phyloP scores from a whole-genome alignment of 2,888 invertebrate genomes.

The Andrena haemorrhoa region DNA sequence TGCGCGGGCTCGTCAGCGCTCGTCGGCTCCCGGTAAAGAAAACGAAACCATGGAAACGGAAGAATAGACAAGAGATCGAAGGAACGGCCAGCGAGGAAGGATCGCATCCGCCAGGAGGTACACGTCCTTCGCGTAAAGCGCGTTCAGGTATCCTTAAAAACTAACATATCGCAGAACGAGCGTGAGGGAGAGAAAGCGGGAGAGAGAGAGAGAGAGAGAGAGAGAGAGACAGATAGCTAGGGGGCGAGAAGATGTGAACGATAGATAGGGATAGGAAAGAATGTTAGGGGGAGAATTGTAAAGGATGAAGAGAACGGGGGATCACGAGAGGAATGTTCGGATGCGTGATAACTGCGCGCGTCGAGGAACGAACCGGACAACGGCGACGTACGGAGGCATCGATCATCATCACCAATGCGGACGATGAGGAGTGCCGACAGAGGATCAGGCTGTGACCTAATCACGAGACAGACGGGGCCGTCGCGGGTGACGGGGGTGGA shows the following conservation, averaged over 20 bases:
- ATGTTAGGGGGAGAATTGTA: constrained; percentile 30
- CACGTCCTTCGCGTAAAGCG: constrained; percentile 77
- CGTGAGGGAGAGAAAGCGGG: constrained; percentile 62
- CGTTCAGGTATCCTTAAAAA: constrained; percentile 82
- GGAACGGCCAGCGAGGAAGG: constrained; percentile 77
- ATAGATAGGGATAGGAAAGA: constrained; percentile 41
- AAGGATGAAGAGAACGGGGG: constrained; percentile 50
- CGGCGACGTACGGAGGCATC: constrained; percentile 52
- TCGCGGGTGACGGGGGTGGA: constrained; percentile 37
- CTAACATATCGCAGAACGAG: constrained; percentile 82
- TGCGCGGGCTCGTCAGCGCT: constrained; percentile 69
- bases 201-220: constrained; percentile 38
- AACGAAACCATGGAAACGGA: constrained; percentile 23
- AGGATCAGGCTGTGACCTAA: constrained; percentile 75
- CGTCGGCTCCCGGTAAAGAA: constrained; percentile 68
- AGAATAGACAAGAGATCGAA: constrained; percentile 19
- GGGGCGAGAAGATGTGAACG: constrained; percentile 40
- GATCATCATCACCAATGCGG: constrained; percentile 51
- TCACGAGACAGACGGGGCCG: constrained; percentile 53
- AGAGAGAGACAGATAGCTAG: constrained; percentile 55
- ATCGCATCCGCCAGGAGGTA: constrained; percentile 75
- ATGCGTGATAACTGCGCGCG: constrained; percentile 25
- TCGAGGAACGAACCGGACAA: constrained; percentile 49
- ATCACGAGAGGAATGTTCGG: constrained; percentile 30
- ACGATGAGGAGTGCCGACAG: constrained; percentile 65